Evolutionary conservation across 2,888 invertebrate genomes (phyloP), one percentile per base, ranked within the genome.

Genomic region (Tenthredo notha): DNA sequence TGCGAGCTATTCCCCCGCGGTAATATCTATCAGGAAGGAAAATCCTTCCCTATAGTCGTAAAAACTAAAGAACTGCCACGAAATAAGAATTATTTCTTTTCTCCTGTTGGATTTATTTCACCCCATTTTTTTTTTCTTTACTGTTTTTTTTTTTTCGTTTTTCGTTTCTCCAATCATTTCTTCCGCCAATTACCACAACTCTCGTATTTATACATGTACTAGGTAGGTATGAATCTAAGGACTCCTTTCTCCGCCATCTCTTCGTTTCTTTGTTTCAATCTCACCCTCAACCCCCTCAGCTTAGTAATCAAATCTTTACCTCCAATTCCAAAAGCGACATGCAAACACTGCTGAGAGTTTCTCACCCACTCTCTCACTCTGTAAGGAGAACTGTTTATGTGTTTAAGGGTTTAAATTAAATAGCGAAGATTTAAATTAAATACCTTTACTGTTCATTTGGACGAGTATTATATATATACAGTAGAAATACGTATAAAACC

Each of bases 61-160:
- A 74, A 74, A 74, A 74, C 74, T 74, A 40, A 43, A 74, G 74
- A 74, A 74, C 74, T 43, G 21, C 74, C 74, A n/a, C 74, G 74
- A 40, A 43, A 74, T 43, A 74, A 74, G 40, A 40, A 43, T 74
- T 74, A 74, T 43, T 43, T 25, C 74, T 40, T 18, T 21, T 74
- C 25, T 43, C 43, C 43, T 4, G n/a, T 1, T 9, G 25, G 29
- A 29, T 67, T 33, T 67, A 29, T 67, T 33, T 67, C 67, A 0
- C 33, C 18, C 1, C 61, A 12, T 29, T 61, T 10, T 25, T 25
- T 25, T 18, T 18, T 67, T 33, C n/a, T 29, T 6, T 10, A 4
- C 2, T 18, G 1, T 67, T 18, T 33, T 15, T 37, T 37, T 18
- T 58, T 2, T 58, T 9, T 21, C 5, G 3, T 21, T 61, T 10